phyloP scores from a whole-genome alignment of 2,797 vertebrate species.

The Fistularia commersonii region DNA sequence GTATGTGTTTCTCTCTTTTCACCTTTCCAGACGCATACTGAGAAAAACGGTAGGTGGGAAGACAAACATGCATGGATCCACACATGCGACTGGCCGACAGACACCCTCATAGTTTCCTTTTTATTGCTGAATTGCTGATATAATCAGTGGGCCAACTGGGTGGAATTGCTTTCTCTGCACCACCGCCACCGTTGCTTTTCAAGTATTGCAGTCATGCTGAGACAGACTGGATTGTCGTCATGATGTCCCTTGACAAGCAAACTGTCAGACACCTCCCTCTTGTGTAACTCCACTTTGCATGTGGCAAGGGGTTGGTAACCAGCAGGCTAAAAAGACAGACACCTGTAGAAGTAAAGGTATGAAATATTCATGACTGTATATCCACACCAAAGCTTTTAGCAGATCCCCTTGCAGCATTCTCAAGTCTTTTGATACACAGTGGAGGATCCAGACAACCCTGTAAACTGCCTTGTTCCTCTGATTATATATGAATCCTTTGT shows the following conservation, averaged over 20 bases:
- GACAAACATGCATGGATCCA: constrained; percentile 20
- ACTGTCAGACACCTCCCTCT: constrained; percentile 34
- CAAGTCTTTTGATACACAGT: constrained; percentile 29
- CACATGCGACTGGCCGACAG: constrained; percentile 10
- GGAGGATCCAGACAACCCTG: constrained; percentile 9
- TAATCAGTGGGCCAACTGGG: constrained; percentile 25
- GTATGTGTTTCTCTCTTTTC: constrained; percentile 32
- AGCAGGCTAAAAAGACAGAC: constrained; percentile 29
- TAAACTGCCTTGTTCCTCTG: constrained; percentile 21
- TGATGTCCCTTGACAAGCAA: constrained; percentile 45
- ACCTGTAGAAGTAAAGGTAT: constrained; percentile 46
- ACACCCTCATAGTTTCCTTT: constrained; percentile 30
- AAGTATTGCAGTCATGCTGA: constrained; percentile 40
- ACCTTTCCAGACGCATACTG: constrained; percentile 33
- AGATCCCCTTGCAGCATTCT: constrained; percentile 37
- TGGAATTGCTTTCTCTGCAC: constrained; percentile 16
- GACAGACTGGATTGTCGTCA: constrained; percentile 29
- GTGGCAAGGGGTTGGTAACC: constrained; percentile 40
- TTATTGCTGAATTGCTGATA: constrained; percentile 19
- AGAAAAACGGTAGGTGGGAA: constrained; percentile 36
- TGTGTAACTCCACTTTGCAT: constrained; percentile 43
- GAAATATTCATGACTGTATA: constrained; percentile 65
- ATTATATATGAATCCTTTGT: constrained; percentile 32
- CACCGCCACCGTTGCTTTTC: constrained; percentile 15
- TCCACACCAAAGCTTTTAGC: constrained; percentile 40